Percentiles rank a stretch among this genome's conserved stretches.
Conservation (phyloP, 2,113 vertebrate genomes). For the Archilochus colubris region DNA sequence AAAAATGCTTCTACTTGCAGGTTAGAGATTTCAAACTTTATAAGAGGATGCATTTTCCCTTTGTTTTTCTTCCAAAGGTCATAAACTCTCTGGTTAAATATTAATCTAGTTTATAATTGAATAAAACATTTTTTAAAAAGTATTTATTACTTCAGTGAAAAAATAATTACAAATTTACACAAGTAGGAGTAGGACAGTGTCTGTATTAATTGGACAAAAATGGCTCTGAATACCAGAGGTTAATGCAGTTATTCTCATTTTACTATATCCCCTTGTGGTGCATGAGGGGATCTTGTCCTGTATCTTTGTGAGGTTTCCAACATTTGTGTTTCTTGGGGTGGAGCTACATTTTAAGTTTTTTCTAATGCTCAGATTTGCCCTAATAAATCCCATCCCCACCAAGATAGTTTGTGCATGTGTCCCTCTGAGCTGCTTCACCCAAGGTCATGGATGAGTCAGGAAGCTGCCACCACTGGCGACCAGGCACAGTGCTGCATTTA, state of each 20-base stretch:
- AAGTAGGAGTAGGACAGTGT: background rate
- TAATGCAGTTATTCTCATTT: background rate
- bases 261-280: background rate
- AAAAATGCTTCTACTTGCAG: background rate
- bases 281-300: background rate
- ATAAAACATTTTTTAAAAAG: background rate
- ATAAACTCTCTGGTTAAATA: background rate
- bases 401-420: background rate
- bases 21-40: background rate
- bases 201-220: background rate
- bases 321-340: background rate
- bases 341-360: background rate
- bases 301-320: background rate
- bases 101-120: background rate
- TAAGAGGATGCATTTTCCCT: background rate
- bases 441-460: background rate
- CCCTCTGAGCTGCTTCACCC: background rate
- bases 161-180: background rate
- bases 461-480: background rate
- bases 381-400: background rate
- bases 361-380: background rate
- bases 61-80: background rate
- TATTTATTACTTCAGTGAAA: background rate
- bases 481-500: background rate
- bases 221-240: background rate